phyloP scores from a whole-genome alignment of 2,888 invertebrate species.

The Rhorus exstirpatorius region DNA sequence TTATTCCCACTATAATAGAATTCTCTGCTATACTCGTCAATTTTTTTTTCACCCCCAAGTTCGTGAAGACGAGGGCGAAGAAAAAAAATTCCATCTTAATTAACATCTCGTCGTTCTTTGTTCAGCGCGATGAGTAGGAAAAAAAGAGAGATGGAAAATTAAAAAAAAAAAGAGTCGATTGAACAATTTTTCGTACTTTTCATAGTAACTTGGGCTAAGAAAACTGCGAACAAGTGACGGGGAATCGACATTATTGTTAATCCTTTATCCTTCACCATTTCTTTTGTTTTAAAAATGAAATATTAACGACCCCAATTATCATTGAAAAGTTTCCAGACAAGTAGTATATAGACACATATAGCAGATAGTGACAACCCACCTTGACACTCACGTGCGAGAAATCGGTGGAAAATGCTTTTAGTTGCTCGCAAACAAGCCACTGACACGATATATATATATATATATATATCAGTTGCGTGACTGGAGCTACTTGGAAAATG shows the following conservation, averaged over 20 bases:
- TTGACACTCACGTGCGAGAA: neutral
- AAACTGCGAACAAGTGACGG: neutral
- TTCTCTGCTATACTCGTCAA: slow-evolving; percentile 25
- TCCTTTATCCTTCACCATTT: too few relatives aligned
- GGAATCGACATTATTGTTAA: too few relatives aligned
- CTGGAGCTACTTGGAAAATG: slow-evolving; percentile 38
- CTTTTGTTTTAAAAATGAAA: too few relatives aligned
- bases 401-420: slow-evolving; percentile 2
- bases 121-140: neutral
- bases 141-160: slow-evolving; percentile 1
- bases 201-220: neutral
- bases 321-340: neutral
- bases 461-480: slow-evolving; percentile 43
- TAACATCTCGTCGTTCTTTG: slow-evolving; percentile 43
- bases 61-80: neutral
- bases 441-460: too few relatives aligned
- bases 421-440: neutral
- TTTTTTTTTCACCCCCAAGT: slow-evolving; percentile 6
- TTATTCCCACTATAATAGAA: slow-evolving; percentile 15
- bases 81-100: slow-evolving; percentile 48
- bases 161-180: slow-evolving; percentile 12
- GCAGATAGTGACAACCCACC: neutral
- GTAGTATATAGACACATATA: neutral
- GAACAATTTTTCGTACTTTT: slow-evolving; percentile 11
- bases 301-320: too few relatives aligned